A percentile compares a stretch with the other conserved stretches of the same genome.
Evolutionary conservation across 2,113 vertebrate genomes (phyloP).

Genomic region (Dromas ardeola): DNA sequence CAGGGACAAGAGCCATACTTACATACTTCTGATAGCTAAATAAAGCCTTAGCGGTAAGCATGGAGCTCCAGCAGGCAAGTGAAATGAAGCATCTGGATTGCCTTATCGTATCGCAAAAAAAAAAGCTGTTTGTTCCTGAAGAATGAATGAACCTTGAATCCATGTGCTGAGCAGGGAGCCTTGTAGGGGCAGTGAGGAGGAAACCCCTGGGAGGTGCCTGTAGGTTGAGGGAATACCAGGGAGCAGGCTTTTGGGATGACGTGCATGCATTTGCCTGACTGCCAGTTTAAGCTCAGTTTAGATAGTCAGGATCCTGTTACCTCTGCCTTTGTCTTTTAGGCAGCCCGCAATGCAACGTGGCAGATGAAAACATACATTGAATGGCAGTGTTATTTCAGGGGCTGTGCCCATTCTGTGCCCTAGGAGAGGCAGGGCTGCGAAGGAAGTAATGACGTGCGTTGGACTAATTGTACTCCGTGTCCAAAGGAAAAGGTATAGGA

Average conservation of each 20-base stretch:
- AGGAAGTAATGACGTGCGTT: fast-evolving
- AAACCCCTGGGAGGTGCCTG: background rate
- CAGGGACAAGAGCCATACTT: conserved; percentile 10
- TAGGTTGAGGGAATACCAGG: background rate
- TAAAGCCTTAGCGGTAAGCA: background rate
- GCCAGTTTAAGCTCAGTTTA: background rate
- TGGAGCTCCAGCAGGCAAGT: background rate
- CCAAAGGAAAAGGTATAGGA: background rate
- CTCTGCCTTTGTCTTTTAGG: background rate
- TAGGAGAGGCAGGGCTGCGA: background rate
- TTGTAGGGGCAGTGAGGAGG: background rate
- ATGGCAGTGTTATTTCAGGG: background rate
- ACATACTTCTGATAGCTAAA: conserved; percentile 37
- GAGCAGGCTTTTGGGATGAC: background rate
- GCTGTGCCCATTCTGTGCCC: background rate
- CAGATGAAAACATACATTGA: background rate
- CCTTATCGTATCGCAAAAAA: background rate
- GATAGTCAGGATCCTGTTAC: background rate
- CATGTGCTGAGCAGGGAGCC: background rate
- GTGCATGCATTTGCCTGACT: background rate
- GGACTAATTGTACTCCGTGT: background rate
- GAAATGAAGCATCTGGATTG: conserved; percentile 46
- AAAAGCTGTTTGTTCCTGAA: background rate
- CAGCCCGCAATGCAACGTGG: too few species aligned
- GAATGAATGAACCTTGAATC: background rate